These are phyloP conservation scores for Barnardius zonarius DNA, from an alignment of 2,113 vertebrate genomes.

Conservation along the genomic window DNA sequence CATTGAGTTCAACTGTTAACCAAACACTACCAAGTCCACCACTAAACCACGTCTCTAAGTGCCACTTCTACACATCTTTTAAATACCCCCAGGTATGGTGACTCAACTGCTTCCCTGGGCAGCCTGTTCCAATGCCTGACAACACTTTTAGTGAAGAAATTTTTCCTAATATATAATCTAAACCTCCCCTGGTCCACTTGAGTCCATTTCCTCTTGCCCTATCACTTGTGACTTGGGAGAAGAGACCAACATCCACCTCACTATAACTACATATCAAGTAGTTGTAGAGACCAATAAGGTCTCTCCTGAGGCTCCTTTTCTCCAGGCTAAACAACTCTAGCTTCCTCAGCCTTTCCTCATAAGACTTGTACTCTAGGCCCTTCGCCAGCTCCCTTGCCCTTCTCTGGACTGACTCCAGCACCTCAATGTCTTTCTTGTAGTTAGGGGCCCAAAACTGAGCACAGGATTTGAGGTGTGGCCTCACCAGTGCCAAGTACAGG, in stretches of 20 bases:
- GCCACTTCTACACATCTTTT: background rate
- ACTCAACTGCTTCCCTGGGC: background rate
- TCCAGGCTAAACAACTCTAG: background rate
- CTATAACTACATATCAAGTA: background rate
- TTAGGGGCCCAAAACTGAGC: background rate
- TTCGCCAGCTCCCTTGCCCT: background rate
- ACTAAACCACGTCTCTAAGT: background rate
- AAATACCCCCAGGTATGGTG: background rate
- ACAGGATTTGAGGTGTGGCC: fast-evolving
- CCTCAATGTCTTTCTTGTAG: background rate
- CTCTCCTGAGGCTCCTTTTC: background rate
- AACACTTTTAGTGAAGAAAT: background rate
- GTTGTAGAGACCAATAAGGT: background rate
- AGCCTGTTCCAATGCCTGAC: background rate
- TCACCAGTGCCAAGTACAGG: background rate
- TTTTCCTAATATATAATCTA: background rate
- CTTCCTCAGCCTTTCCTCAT: background rate
- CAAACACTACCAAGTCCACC: background rate
- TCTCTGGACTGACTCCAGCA: fast-evolving
- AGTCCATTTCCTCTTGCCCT: background rate
- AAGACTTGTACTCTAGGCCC: background rate
- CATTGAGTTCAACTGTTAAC: background rate
- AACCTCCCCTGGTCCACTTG: background rate
- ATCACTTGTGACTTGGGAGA: background rate
- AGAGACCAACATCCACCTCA: background rate